phyloP scores from a whole-genome alignment of 2,888 invertebrate species.

The Rosalia funebris region DNA sequence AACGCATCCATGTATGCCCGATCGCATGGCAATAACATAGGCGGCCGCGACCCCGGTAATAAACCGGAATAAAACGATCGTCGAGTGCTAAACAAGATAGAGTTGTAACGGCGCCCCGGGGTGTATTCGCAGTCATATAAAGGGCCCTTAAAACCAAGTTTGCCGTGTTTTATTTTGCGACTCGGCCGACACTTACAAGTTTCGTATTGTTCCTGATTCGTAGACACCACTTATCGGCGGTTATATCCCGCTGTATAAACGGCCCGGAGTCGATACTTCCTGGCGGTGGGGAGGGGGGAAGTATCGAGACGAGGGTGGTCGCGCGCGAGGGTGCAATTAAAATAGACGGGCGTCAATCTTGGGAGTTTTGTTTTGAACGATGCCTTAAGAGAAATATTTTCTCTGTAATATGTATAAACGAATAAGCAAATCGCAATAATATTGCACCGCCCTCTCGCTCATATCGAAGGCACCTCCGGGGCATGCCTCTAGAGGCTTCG shows the following conservation, averaged over 20 bases:
- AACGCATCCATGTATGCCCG: not conserved
- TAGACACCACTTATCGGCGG: constrained; percentile 26
- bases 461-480: no score
- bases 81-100: constrained; percentile 51
- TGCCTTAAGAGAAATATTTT: no score
- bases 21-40: no score
- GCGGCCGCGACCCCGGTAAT: constrained; percentile 27
- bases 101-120: constrained; percentile 51
- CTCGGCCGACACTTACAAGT: constrained; percentile 40
- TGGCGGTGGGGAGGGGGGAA: no score
- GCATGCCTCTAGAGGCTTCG: no score
- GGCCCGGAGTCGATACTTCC: constrained; percentile 11
- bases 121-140: constrained; percentile 57
- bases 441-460: no score
- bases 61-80: constrained; percentile 40
- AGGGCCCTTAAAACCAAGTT: constrained; percentile 53
- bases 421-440: no score
- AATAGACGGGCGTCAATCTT: no score
- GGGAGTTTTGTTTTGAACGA: no score
- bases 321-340: no score
- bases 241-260: constrained; percentile 28
- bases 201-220: constrained; percentile 36
- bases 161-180: constrained; percentile 48
- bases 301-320: no score
- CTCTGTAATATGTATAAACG: no score